These are phyloP conservation scores for Etia nguti DNA, from an alignment of 2,113 vertebrate genomes.

Conservation along the genomic window DNA sequence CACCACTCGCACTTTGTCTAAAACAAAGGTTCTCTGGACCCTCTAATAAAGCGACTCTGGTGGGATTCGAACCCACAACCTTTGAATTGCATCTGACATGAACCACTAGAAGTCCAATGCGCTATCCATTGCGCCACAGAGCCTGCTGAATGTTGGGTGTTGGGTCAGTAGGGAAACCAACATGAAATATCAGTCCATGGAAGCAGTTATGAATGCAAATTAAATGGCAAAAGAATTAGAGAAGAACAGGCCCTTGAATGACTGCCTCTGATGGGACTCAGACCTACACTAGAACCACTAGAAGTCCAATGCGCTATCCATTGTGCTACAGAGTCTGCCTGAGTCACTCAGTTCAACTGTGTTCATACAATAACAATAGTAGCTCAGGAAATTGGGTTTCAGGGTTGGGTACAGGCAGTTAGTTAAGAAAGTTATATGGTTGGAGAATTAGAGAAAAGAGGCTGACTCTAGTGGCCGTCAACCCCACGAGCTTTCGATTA, in stretches of 20 bases:
- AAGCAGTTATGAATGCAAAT: background rate
- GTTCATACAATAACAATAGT: background rate
- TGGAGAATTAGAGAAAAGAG: background rate
- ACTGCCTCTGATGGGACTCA: background rate
- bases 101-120: background rate
- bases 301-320: background rate
- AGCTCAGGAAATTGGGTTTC: background rate
- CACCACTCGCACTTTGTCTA: too few relatives aligned
- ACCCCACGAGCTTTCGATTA: background rate
- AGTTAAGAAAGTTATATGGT: background rate
- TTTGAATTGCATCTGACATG: background rate
- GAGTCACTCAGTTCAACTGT: background rate
- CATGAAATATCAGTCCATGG: too few relatives aligned
- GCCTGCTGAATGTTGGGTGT: background rate
- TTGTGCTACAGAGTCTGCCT: too few relatives aligned
- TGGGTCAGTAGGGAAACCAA: too few relatives aligned
- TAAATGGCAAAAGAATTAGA: background rate
- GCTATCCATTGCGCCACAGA: background rate
- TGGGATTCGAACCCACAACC: slow-evolving; percentile 1
- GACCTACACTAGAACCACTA: too few relatives aligned
- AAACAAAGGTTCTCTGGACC: too few relatives aligned
- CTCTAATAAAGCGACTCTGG: background rate
- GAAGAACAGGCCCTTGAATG: background rate
- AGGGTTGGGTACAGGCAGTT: background rate
- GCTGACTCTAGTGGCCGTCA: background rate